Conservation (phyloP, 1,140 invertebrate genomes). For the Stratiolaelaps scimitus region DNA sequence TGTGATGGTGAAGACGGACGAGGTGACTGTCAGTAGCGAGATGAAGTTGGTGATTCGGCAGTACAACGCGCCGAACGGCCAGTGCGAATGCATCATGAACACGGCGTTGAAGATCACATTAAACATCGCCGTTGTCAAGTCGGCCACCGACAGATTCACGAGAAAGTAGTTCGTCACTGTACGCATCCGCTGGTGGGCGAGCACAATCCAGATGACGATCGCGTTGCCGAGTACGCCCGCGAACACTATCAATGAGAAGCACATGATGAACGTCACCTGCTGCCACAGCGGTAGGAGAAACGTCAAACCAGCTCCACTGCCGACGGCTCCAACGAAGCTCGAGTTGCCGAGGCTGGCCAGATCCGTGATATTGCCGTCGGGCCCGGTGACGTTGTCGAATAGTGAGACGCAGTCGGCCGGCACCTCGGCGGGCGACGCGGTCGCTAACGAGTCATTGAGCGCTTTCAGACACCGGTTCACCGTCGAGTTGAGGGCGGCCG, state of each 20-base stretch:
- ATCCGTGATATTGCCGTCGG: not conserved
- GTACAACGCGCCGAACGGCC: slow-evolving; percentile 70
- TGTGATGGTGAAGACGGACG: slow-evolving; percentile 80
- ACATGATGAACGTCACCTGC: slow-evolving; percentile 53
- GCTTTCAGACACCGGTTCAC: slow-evolving; percentile 8
- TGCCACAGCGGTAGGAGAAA: slow-evolving; percentile 40
- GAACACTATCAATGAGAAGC: slow-evolving; percentile 59
- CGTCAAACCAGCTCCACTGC: not conserved
- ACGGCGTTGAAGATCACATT: slow-evolving; percentile 46
- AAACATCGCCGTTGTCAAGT: slow-evolving; percentile 41
- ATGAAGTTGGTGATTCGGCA: slow-evolving; percentile 80
- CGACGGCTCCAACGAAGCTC: no score
- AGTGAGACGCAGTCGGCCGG: not conserved
- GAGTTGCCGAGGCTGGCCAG: no score
- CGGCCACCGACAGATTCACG: slow-evolving; percentile 39
- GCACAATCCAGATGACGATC: slow-evolving; percentile 77
- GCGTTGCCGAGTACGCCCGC: slow-evolving; percentile 65
- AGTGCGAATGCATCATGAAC: slow-evolving; percentile 49
- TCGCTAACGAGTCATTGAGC: not conserved
- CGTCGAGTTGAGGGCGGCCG: not conserved
- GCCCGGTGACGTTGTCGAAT: not conserved
- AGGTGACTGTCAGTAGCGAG: slow-evolving; percentile 68
- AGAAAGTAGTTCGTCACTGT: slow-evolving; percentile 41
- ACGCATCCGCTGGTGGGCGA: slow-evolving; percentile 53
- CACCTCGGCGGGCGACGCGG: not conserved